These are phyloP conservation scores for Scaptodrosophila latifasciaeformis DNA, from an alignment of 2,888 invertebrate genomes.

Conservation along the genomic window DNA sequence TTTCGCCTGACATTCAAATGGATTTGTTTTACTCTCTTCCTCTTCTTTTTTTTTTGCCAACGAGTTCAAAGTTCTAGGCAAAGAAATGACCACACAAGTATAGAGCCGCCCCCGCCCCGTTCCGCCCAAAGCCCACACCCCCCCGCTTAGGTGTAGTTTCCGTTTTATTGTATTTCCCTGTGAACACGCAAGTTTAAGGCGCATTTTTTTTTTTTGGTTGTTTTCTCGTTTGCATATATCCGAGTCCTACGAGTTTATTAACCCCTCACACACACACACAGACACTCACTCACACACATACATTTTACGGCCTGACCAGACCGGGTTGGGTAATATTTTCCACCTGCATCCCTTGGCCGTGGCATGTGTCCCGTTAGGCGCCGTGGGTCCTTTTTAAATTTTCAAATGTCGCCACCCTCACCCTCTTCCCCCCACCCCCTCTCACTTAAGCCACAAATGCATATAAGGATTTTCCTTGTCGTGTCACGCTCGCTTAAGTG, in stretches of 20 bases:
- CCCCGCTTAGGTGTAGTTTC: neutral
- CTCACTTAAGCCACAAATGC: neutral
- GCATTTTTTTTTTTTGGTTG: constrained; percentile 29
- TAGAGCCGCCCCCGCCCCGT: neutral
- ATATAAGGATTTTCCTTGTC: constrained; percentile 16
- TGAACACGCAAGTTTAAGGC: constrained; percentile 67
- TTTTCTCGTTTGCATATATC: constrained; percentile 11
- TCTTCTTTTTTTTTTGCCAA: too few relatives aligned
- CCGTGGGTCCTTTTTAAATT: constrained; percentile 26
- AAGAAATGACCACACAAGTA: constrained; percentile 45
- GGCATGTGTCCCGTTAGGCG: neutral
- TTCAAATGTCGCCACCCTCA: constrained; percentile 3
- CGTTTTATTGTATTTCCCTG: constrained; percentile 30
- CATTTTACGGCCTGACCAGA: too few relatives aligned
- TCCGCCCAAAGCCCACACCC: neutral
- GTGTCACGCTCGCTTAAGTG: constrained; percentile 49
- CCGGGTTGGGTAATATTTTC: constrained; percentile 18
- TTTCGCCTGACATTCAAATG: too few relatives aligned
- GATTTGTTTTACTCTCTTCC: neutral
- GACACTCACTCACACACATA: too few relatives aligned
- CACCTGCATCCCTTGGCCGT: constrained; percentile 43
- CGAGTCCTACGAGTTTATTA: constrained; percentile 51
- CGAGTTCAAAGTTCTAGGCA: constrained; percentile 51
- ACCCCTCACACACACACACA: constrained; percentile 37
- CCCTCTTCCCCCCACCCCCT: too few relatives aligned